A percentile compares a stretch with the other conserved stretches of the same genome.
These are phyloP conservation scores for Thalassophryne amazonica DNA, from an alignment of 2,797 vertebrate species.

Conservation along the genomic window DNA sequence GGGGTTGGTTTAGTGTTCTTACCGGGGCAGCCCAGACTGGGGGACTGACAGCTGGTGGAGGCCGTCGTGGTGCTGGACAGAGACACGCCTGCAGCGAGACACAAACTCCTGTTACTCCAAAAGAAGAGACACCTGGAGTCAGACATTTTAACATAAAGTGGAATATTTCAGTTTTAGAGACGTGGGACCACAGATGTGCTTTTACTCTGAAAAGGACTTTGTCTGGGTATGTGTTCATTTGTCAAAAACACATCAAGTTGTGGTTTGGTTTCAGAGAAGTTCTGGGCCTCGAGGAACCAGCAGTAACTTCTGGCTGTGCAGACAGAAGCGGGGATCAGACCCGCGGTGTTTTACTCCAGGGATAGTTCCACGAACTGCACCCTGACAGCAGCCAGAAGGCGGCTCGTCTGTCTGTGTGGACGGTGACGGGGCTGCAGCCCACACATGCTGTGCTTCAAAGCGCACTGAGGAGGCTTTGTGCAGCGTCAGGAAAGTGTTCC, in stretches of 20 bases:
- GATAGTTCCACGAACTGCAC: constrained; percentile 16
- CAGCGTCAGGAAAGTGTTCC: constrained; percentile 18
- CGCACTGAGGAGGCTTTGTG: constrained; percentile 15
- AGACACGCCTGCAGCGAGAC: constrained; percentile 33
- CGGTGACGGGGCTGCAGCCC: constrained; percentile 18
- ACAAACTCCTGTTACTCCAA: no score
- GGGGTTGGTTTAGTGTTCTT: constrained; percentile 19
- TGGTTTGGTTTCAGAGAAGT: no score
- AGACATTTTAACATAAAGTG: no score
- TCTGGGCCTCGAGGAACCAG: no score
- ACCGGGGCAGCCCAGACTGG: constrained; percentile 59
- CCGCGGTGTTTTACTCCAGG: constrained; percentile 6
- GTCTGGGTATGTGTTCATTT: no score
- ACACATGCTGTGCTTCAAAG: constrained; percentile 19
- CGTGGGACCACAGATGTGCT: no score
- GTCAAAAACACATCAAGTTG: no score
- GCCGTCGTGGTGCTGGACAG: constrained; percentile 17
- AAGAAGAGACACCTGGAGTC: no score
- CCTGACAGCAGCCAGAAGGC: constrained; percentile 10
- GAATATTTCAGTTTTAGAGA: no score
- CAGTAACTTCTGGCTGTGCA: no score
- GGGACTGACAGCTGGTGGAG: constrained; percentile 44
- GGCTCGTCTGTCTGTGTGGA: constrained; percentile 13
- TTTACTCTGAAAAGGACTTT: no score
- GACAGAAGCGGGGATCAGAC: neutral